Evolutionary conservation across 2,113 vertebrate genomes (phyloP).

Genomic region (Corythornis madagascariensis): DNA sequence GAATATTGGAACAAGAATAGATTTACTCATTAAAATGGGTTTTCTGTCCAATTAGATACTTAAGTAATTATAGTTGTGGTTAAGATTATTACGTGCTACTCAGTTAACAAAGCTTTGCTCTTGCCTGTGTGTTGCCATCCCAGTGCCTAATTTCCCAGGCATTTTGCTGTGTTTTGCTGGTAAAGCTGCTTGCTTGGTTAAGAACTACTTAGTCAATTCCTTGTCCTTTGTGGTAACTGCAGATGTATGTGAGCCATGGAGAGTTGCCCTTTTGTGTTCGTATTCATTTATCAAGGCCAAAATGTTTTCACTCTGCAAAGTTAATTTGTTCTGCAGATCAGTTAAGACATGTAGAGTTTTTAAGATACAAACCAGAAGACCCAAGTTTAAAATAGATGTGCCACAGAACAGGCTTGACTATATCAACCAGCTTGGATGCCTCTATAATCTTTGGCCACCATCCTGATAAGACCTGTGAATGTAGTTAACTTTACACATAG

Average conservation of each 20-base stretch:
- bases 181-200: not conserved
- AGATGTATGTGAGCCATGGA: not conserved
- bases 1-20: not conserved
- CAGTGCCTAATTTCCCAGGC: not conserved
- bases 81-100: not conserved
- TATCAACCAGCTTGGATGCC: slow-evolving; percentile 48
- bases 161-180: not conserved
- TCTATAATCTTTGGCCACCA: slow-evolving; percentile 45
- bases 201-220: not conserved
- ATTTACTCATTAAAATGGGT: not conserved
- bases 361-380: slow-evolving; percentile 57
- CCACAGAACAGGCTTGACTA: slow-evolving; percentile 23
- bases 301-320: slow-evolving; percentile 28
- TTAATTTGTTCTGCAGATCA: slow-evolving; percentile 50
- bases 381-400: slow-evolving; percentile 56
- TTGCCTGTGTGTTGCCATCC: not conserved
- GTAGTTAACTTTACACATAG: slow-evolving; percentile 6
- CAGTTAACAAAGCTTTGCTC: not conserved
- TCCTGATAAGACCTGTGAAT: slow-evolving; percentile 54
- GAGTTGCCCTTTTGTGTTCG: not conserved
- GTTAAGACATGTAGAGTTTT: slow-evolving; percentile 34
- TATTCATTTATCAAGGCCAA: slow-evolving; percentile 50
- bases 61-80: not conserved
- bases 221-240: slow-evolving; percentile 3
- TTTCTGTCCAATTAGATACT: not conserved